These are phyloP conservation scores for Frankliniella intonsa DNA, from an alignment of 2,888 invertebrate genomes.

Conservation along the genomic window DNA sequence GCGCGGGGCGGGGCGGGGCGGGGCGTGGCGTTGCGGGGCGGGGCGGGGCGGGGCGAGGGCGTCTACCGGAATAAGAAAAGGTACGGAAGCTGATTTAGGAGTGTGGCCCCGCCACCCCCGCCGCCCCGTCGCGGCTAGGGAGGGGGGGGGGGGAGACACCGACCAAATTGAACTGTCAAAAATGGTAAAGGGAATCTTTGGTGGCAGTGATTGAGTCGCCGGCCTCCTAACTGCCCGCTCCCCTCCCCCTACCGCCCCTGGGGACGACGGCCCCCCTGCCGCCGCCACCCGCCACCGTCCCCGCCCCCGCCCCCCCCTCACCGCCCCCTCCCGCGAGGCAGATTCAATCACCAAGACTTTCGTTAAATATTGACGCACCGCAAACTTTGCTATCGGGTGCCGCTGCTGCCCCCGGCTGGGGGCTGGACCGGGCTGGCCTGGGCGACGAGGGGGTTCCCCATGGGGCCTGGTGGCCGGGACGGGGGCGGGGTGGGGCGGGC, in stretches of 20 bases:
- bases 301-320: too few relatives aligned
- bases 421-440: not conserved
- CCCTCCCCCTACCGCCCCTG: too few relatives aligned
- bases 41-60: too few relatives aligned
- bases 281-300: too few relatives aligned
- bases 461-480: not conserved
- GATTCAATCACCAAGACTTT: constrained; percentile 22
- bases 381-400: constrained; percentile 24
- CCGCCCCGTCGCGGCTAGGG: too few relatives aligned
- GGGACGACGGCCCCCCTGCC: too few relatives aligned
- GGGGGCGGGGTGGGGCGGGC: not conserved
- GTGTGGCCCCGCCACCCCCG: too few relatives aligned
- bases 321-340: not conserved
- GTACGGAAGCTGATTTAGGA: too few relatives aligned
- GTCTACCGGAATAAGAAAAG: too few relatives aligned
- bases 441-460: not conserved
- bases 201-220: not conserved
- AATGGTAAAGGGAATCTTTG: not conserved
- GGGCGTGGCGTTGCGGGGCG: too few relatives aligned
- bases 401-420: not conserved
- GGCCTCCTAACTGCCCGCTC: not conserved
- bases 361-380: constrained; percentile 17
- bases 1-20: too few relatives aligned
- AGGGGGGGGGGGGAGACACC: not conserved
- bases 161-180: not conserved